Percentiles rank a stretch among this genome's conserved stretches.
Conservation (phyloP, 2,888 invertebrate genomes). For the Phyllotreta striolata region DNA sequence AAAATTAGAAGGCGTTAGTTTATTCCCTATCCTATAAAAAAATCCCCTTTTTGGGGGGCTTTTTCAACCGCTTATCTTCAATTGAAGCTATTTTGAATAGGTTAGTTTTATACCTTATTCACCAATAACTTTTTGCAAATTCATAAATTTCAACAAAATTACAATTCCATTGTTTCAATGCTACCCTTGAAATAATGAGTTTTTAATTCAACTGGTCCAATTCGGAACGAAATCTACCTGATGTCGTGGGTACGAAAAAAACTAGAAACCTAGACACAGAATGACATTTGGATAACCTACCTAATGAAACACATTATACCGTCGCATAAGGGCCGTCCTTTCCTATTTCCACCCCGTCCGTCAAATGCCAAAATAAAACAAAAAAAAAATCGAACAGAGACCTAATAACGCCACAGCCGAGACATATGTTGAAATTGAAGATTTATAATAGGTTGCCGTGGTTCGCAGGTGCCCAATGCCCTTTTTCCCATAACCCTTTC, state of each 20-base stretch:
- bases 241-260: slow-evolving; percentile 3
- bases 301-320: slow-evolving; percentile 34
- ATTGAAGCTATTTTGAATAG: no score
- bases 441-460: slow-evolving; percentile 50
- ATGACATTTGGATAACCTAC: slow-evolving; percentile 30
- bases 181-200: no score
- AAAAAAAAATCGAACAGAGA: slow-evolving; percentile 26
- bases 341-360: slow-evolving; percentile 32
- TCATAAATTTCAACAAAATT: no score
- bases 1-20: no score
- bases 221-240: slow-evolving; percentile 10
- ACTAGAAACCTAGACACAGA: slow-evolving; percentile 22
- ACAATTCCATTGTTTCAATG: no score
- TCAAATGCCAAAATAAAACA: slow-evolving; percentile 39
- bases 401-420: slow-evolving; percentile 39
- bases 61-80: no score
- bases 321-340: slow-evolving; percentile 36
- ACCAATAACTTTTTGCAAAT: no score
- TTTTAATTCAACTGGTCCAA: not conserved
- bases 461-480: slow-evolving; percentile 52
- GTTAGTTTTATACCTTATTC: no score
- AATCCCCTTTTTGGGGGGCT: no score
- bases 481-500: slow-evolving; percentile 57
- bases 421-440: slow-evolving; percentile 51
- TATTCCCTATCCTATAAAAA: no score